These are phyloP conservation scores for Noctilio leporinus DNA, from an alignment of 2,113 vertebrate species.

Conservation along the genomic window DNA sequence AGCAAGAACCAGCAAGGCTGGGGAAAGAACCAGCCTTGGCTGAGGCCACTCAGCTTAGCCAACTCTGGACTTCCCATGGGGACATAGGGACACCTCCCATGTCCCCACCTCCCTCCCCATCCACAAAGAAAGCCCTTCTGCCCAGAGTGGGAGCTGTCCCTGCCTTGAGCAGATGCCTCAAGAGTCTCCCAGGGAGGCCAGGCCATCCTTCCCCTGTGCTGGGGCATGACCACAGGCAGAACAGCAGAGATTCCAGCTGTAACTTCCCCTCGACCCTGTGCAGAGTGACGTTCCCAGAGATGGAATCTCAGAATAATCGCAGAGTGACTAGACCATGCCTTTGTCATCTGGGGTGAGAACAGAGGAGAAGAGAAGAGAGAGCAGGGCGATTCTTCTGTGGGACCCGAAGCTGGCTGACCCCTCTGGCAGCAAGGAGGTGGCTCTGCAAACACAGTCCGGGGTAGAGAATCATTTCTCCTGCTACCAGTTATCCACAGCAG, in stretches of 20 bases:
- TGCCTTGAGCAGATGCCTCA: fast-evolving
- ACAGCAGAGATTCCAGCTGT: not conserved
- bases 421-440: not conserved
- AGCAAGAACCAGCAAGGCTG: too few relatives aligned
- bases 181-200: not conserved
- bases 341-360: not conserved
- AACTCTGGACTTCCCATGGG: not conserved
- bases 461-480: not conserved
- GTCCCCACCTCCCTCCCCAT: fast-evolving
- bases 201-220: not conserved
- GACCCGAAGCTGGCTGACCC: not conserved
- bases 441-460: not conserved
- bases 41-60: not conserved
- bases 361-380: too few relatives aligned
- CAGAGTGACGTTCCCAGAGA: not conserved
- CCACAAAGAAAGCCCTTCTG: not conserved
- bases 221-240: not conserved
- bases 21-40: not conserved
- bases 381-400: not conserved
- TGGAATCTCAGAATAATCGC: not conserved
- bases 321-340: not conserved
- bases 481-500: too few relatives aligned
- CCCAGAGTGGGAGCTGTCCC: not conserved
- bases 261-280: not conserved
- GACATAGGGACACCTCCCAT: not conserved